Evolutionary conservation across 2,113 vertebrate species (phyloP).

Genomic region (Chaenocephalus aceratus): DNA sequence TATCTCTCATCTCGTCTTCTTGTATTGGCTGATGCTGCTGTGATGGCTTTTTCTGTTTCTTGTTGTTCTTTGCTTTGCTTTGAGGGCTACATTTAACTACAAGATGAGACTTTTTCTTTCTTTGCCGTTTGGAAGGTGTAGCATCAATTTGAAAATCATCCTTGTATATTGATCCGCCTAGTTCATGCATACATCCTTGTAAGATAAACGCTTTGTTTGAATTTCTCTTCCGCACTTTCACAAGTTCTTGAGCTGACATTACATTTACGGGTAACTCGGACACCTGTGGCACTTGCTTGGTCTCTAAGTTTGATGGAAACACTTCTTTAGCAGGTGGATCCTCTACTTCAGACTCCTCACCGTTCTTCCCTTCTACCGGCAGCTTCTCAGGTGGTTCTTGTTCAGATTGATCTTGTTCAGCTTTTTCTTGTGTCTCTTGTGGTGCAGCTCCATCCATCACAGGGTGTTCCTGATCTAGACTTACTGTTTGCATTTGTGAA

Average conservation of each 20-base stretch:
- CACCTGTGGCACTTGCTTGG: constrained; percentile 37
- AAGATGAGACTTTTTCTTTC: constrained; percentile 70
- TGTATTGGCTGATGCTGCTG: constrained; percentile 42
- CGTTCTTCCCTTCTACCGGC: neutral
- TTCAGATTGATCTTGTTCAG: constrained; percentile 23
- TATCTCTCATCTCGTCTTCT: constrained; percentile 30
- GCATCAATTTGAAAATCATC: constrained; percentile 58
- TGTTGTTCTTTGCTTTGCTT: constrained; percentile 75
- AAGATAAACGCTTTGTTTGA: constrained; percentile 63
- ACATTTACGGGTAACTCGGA: constrained; percentile 64
- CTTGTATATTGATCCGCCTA: constrained; percentile 46
- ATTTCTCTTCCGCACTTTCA: constrained; percentile 78
- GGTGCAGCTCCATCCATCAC: neutral
- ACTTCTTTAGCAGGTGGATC: constrained; percentile 26
- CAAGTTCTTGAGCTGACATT: constrained; percentile 80
- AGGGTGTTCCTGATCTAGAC: constrained; percentile 22
- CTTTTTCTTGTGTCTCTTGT: constrained; percentile 17
- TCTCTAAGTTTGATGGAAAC: constrained; percentile 15
- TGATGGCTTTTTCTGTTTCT: constrained; percentile 61
- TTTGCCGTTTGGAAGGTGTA: constrained; percentile 71
- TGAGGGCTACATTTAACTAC: constrained; percentile 77
- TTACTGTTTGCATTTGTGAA: constrained; percentile 36
- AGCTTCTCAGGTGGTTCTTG: constrained; percentile 34
- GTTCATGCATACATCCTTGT: constrained; percentile 72
- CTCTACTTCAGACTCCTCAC: constrained; percentile 1